These are phyloP conservation scores for Eulithis prunata DNA, from an alignment of 2,888 invertebrate genomes.

Conservation along the genomic window DNA sequence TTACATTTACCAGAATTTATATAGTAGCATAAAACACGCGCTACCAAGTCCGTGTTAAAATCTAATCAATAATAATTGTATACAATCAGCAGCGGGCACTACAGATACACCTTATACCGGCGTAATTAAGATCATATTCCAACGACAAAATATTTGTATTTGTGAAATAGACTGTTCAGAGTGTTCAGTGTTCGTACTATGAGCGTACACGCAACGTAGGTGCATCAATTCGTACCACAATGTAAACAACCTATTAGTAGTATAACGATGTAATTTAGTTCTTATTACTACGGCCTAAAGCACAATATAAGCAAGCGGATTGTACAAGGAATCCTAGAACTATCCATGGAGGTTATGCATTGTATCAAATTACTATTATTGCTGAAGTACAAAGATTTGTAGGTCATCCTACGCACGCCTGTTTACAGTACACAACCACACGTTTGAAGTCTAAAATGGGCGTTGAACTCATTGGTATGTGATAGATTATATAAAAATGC, in stretches of 20 bases:
- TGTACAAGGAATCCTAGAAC: not conserved
- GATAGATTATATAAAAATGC: too few species aligned
- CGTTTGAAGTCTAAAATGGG: not conserved
- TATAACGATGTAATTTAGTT: conserved; percentile 2
- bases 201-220: conserved; percentile 21
- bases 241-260: not conserved
- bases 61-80: not conserved
- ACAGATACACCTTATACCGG: not conserved
- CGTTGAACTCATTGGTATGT: conserved; percentile 2
- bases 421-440: too few species aligned
- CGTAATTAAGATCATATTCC: conserved; percentile 9
- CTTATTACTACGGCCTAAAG: conserved; percentile 20
- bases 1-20: too few species aligned
- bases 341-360: conserved; percentile 9
- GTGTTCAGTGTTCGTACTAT: too few species aligned
- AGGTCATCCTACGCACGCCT: conserved; percentile 34
- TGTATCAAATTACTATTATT: conserved; percentile 35
- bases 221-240: not conserved
- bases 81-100: too few species aligned
- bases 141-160: not conserved
- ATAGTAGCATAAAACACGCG: too few species aligned
- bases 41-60: not conserved
- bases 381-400: conserved; percentile 34
- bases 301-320: not conserved
- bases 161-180: conserved; percentile 9